These are phyloP conservation scores for Australoheros facetus DNA, from an alignment of 2,797 vertebrate genomes.

Conservation along the genomic window DNA sequence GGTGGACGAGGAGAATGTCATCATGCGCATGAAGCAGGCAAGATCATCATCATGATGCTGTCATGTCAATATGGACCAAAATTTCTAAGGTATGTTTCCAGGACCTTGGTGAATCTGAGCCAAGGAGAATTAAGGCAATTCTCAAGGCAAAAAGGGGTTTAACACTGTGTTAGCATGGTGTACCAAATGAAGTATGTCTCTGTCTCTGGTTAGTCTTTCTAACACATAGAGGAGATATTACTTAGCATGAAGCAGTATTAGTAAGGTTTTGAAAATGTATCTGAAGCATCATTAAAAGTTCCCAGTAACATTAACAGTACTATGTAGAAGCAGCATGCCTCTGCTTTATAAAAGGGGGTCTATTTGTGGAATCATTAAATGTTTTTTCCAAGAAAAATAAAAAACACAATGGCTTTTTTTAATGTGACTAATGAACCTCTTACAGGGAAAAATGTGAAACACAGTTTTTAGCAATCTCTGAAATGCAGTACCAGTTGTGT, in stretches of 20 bases:
- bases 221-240: conserved; percentile 3
- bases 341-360: conserved; percentile 14
- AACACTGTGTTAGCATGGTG: background rate
- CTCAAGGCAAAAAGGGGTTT: background rate
- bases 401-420: conserved; percentile 18
- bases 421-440: conserved; percentile 37
- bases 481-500: conserved; percentile 37
- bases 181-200: background rate
- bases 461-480: conserved; percentile 36
- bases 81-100: background rate
- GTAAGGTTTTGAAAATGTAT: conserved; percentile 26
- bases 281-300: conserved; percentile 35
- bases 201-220: background rate
- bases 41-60: background rate
- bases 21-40: conserved; percentile 61
- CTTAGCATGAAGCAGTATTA: conserved; percentile 1
- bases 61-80: background rate
- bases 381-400: conserved; percentile 29
- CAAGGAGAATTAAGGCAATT: background rate
- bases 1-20: conserved; percentile 47
- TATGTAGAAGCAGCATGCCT: conserved; percentile 4
- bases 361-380: conserved; percentile 48
- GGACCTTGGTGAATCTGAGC: background rate
- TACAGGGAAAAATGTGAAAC: conserved; percentile 29
- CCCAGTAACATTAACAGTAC: conserved; percentile 19